These are phyloP conservation scores for Hypsibius dujardini DNA, from an alignment of 1,140 invertebrate genomes.

Conservation along the genomic window DNA sequence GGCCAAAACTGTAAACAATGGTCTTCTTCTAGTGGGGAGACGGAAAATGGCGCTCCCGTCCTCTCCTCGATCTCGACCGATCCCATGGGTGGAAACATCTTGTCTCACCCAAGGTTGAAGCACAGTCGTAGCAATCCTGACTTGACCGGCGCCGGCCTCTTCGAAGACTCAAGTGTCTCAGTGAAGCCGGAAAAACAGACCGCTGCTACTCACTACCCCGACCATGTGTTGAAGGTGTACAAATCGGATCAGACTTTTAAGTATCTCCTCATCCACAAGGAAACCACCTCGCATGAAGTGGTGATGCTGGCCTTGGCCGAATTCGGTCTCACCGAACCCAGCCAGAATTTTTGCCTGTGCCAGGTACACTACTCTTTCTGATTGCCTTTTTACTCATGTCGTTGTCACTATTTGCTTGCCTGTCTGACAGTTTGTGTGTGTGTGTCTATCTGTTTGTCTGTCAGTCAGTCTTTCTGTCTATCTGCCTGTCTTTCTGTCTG, in stretches of 20 bases:
- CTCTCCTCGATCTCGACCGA: not conserved
- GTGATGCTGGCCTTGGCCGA: slow-evolving; percentile 91
- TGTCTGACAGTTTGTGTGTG: too few relatives aligned
- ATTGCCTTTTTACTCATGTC: too few relatives aligned
- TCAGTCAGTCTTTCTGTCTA: too few relatives aligned
- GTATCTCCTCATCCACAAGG: slow-evolving; percentile 88
- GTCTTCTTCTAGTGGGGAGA: not conserved
- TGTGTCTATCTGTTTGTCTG: too few relatives aligned
- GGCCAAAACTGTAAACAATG: not conserved
- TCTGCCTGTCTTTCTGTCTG: too few relatives aligned
- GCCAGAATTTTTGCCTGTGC: slow-evolving; percentile 27
- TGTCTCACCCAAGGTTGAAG: slow-evolving; percentile 27
- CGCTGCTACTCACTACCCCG: slow-evolving; percentile 60
- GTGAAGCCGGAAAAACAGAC: not conserved
- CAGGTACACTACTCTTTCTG: slow-evolving; percentile 50
- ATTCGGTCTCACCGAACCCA: slow-evolving; percentile 82
- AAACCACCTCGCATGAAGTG: slow-evolving; percentile 91
- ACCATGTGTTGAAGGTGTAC: slow-evolving; percentile 80
- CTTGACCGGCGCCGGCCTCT: slow-evolving; percentile 34
- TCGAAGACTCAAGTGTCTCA: slow-evolving; percentile 24
- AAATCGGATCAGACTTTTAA: slow-evolving; percentile 88
- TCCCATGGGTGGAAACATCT: not conserved
- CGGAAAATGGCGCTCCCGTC: not conserved
- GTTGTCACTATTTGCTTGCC: too few relatives aligned
- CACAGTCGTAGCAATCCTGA: slow-evolving; percentile 81